Conservation (phyloP, 2,797 vertebrate species). For the Danio aesculapii region DNA sequence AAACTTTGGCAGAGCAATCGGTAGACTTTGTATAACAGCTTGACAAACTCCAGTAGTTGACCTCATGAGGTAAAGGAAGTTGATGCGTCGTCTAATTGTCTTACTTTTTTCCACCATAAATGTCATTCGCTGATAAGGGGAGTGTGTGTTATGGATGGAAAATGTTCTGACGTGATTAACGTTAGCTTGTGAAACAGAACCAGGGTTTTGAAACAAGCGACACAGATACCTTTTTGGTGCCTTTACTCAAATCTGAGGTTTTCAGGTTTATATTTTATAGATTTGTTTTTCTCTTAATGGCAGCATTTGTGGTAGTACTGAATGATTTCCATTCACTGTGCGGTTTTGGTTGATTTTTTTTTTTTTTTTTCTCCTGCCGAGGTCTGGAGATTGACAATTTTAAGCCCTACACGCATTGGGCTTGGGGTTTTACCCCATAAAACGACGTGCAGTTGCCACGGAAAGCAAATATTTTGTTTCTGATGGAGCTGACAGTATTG, state of each 20-base stretch:
- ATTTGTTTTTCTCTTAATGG: conserved; percentile 50
- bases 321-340: conserved; percentile 51
- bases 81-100: conserved; percentile 27
- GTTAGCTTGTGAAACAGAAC: conserved; percentile 54
- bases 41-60: conserved; percentile 30
- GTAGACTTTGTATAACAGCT: conserved; percentile 21
- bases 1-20: conserved; percentile 33
- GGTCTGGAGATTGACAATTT: conserved; percentile 13
- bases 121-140: conserved; percentile 43
- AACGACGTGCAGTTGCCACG: conserved; percentile 50
- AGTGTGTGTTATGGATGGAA: conserved; percentile 28
- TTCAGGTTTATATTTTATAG: conserved; percentile 60
- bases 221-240: conserved; percentile 63
- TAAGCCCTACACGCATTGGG: conserved; percentile 30
- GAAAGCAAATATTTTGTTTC: conserved; percentile 38
- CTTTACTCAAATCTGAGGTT: conserved; percentile 61
- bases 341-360: conserved; percentile 42
- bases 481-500: conserved; percentile 24
- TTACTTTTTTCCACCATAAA: conserved; percentile 39
- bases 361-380: conserved; percentile 23
- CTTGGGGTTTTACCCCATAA: conserved; percentile 42
- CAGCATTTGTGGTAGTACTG: conserved; percentile 61
- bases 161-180: conserved; percentile 46
- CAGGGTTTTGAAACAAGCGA: conserved; percentile 54
- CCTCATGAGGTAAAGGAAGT: conserved; percentile 32